Evolutionary conservation across 2,797 vertebrate species (phyloP).

Genomic region (Bovichtus variegatus): DNA sequence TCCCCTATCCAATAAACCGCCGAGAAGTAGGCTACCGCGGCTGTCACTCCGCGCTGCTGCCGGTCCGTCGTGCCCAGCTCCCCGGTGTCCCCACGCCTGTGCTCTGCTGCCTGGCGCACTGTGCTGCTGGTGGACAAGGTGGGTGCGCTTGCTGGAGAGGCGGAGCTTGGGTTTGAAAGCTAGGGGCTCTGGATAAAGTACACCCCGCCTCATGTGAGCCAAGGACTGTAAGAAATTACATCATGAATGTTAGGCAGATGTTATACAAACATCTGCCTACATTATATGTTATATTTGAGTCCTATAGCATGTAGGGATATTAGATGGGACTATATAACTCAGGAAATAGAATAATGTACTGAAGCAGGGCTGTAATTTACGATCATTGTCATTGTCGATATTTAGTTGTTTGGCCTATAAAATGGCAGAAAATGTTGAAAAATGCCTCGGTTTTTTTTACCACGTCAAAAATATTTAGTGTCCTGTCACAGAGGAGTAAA

Average conservation of each 20-base stretch:
- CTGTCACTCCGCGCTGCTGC: neutral
- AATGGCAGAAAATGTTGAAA: too few relatives aligned
- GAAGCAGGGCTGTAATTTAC: neutral
- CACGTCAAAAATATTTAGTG: too few relatives aligned
- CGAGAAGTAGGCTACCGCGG: neutral
- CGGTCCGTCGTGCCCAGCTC: slow-evolving; percentile 7
- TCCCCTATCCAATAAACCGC: neutral
- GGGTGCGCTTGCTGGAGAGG: slow-evolving; percentile 80
- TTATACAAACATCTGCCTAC: neutral
- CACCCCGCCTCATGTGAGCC: slow-evolving; percentile 28
- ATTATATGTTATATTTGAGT: neutral
- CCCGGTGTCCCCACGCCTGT: slow-evolving; percentile 58
- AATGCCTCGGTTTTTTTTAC: too few relatives aligned
- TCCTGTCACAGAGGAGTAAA: too few relatives aligned
- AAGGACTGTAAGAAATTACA: slow-evolving; percentile 28
- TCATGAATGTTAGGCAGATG: slow-evolving; percentile 1
- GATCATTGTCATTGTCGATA: too few relatives aligned
- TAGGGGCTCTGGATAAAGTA: slow-evolving; percentile 81
- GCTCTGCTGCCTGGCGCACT: slow-evolving; percentile 70
- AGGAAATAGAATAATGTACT: neutral
- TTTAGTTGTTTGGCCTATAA: too few relatives aligned
- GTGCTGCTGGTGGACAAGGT: slow-evolving; percentile 74
- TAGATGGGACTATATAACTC: too few relatives aligned
- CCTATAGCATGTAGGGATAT: neutral
- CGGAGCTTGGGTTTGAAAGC: slow-evolving; percentile 74